Conservation (phyloP, 2,888 invertebrate species). For the Cephus pygmeus region DNA sequence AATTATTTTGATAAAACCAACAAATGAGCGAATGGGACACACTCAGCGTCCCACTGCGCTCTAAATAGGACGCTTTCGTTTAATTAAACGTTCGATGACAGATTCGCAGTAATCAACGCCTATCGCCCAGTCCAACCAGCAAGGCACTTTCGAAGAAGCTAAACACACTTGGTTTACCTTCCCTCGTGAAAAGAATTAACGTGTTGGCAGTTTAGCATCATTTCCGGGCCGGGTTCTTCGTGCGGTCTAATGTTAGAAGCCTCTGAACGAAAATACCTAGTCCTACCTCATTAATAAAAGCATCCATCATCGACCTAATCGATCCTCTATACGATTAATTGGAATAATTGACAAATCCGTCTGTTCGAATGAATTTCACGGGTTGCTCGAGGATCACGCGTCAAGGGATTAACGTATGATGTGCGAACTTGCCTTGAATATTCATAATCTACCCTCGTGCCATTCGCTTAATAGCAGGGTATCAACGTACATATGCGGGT, state of each 20-base stretch:
- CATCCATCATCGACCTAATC: not conserved
- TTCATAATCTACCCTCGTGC: slow-evolving; percentile 47
- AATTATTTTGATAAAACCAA: not conserved
- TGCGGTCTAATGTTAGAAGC: not conserved
- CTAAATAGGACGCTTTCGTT: not conserved
- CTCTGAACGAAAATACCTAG: not conserved
- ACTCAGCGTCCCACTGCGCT: no score
- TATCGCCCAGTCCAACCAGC: not conserved
- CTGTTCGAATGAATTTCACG: slow-evolving; percentile 32
- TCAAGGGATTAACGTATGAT: slow-evolving; percentile 38
- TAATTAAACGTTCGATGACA: not conserved
- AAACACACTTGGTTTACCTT: not conserved
- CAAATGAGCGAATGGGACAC: not conserved
- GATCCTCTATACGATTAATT: not conserved
- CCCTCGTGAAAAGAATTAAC: not conserved
- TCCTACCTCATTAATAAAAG: not conserved
- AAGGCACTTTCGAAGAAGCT: not conserved
- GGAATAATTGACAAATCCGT: not conserved
- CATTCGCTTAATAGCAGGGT: slow-evolving; percentile 38
- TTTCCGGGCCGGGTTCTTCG: not conserved
- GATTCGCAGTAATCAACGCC: not conserved
- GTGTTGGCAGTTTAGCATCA: not conserved
- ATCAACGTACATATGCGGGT: slow-evolving; percentile 11
- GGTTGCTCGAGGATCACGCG: not conserved
- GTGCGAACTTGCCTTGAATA: slow-evolving; percentile 55